A percentile compares a stretch with the other conserved stretches of the same genome.
Conservation (phyloP, 2,888 invertebrate species). For the Eledone cirrhosa region DNA sequence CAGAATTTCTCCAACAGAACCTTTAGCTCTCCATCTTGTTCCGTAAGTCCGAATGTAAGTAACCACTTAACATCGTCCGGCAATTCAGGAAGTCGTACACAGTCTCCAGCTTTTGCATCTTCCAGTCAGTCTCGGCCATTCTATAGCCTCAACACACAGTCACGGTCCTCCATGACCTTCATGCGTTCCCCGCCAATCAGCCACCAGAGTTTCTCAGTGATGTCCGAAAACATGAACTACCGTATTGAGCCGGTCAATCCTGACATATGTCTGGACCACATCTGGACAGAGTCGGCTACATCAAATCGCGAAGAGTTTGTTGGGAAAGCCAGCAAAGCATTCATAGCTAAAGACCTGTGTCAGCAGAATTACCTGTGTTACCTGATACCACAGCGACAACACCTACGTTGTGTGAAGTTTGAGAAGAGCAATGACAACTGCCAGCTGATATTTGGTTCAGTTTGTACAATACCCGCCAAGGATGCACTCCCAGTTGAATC, state of each 20-base stretch:
- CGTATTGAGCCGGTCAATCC: slow-evolving; percentile 79
- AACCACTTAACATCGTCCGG: slow-evolving; percentile 9
- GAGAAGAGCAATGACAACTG: slow-evolving; percentile 69
- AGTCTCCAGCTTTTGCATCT: slow-evolving; percentile 16
- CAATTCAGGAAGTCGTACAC: slow-evolving; percentile 22
- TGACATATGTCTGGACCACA: slow-evolving; percentile 85
- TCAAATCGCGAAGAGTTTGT: slow-evolving; percentile 61
- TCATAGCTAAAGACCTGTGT: slow-evolving; percentile 85
- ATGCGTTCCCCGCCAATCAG: slow-evolving; percentile 49
- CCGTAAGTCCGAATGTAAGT: slow-evolving; percentile 40
- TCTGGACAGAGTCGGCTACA: slow-evolving; percentile 80
- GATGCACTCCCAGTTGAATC: slow-evolving; percentile 83
- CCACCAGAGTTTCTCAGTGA: slow-evolving; percentile 53
- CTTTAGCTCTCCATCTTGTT: slow-evolving; percentile 50
- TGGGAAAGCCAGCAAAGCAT: slow-evolving; percentile 78
- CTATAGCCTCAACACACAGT: slow-evolving; percentile 43
- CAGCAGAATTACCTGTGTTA: slow-evolving; percentile 87
- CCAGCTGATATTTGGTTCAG: slow-evolving; percentile 79
- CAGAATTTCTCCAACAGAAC: slow-evolving; percentile 57
- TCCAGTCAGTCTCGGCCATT: slow-evolving; percentile 45
- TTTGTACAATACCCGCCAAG: slow-evolving; percentile 79
- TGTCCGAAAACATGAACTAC: slow-evolving; percentile 45
- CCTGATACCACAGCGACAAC: slow-evolving; percentile 74
- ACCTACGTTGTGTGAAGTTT: slow-evolving; percentile 71
- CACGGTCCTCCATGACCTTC: slow-evolving; percentile 50